phyloP scores from a whole-genome alignment of 1,140 invertebrate genomes.

The Sminthurides bifidus region DNA sequence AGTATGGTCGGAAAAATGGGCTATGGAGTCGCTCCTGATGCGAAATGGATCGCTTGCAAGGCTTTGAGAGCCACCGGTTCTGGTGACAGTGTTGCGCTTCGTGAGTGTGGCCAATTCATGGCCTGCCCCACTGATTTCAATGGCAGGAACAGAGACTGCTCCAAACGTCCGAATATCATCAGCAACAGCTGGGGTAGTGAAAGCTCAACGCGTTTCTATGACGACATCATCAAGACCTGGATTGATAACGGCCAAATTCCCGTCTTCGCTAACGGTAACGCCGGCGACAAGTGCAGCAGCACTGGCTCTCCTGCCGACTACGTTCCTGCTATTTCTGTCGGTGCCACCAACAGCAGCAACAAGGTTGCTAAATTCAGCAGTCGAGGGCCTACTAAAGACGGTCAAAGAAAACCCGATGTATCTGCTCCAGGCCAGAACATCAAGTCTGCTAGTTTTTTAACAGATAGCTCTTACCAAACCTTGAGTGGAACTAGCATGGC shows the following conservation, averaged over 20 bases:
- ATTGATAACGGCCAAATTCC: background rate
- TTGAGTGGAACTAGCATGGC: too few species aligned
- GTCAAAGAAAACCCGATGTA: too few species aligned
- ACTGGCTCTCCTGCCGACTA: too few species aligned
- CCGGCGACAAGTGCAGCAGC: background rate
- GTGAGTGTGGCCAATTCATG: background rate
- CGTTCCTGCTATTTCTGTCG: background rate
- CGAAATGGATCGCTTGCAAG: slow-evolving; percentile 6
- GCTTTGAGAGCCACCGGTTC: background rate
- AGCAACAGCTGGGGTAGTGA: background rate
- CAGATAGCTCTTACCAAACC: too few species aligned
- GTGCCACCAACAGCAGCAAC: background rate
- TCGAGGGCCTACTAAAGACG: too few species aligned
- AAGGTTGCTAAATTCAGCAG: background rate
- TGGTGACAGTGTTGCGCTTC: background rate
- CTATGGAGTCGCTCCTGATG: slow-evolving; percentile 8
- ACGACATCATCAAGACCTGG: background rate
- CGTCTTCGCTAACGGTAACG: background rate
- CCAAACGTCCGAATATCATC: slow-evolving; percentile 6
- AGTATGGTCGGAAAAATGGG: background rate
- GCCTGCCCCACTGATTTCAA: background rate
- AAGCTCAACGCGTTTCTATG: background rate
- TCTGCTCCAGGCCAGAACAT: too few species aligned
- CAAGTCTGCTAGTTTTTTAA: too few species aligned
- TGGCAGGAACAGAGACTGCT: background rate